Evolutionary conservation across 2,113 vertebrate species (phyloP).

Genomic region (Oncorhynchus keta): DNA sequence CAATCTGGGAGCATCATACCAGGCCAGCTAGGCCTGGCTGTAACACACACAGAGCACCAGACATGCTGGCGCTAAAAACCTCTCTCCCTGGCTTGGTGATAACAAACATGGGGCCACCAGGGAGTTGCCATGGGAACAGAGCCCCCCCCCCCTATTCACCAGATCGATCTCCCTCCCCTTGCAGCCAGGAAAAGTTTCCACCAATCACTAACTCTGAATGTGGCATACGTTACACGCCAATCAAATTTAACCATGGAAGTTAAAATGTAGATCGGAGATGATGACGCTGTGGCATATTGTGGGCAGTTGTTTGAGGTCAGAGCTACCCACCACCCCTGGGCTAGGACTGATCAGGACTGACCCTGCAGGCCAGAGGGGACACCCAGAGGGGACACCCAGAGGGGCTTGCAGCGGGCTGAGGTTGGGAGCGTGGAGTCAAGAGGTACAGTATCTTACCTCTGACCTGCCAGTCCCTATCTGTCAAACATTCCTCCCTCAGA

Average conservation of each 20-base stretch:
- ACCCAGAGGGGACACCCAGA: not conserved
- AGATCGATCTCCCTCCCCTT: not conserved
- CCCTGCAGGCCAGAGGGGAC: not conserved
- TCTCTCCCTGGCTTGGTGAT: no score
- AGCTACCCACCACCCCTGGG: no score
- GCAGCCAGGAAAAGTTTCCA: not conserved
- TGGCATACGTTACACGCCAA: not conserved
- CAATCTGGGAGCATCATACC: not conserved
- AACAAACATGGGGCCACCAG: no score
- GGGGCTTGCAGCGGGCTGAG: not conserved
- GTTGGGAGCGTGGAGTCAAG: not conserved
- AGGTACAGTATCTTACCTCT: no score
- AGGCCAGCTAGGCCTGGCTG: not conserved
- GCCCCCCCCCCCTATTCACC: no score
- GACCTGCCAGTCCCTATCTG: not conserved
- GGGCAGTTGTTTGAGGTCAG: no score
- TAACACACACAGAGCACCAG: no score
- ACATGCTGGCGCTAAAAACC: not conserved
- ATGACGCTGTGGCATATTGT: not conserved
- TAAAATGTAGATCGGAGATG: not conserved
- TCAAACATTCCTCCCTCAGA: not conserved
- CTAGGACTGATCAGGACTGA: no score
- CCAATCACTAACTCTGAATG: conserved; percentile 19
- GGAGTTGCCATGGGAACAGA: no score
- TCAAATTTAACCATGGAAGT: not conserved